Base-by-base conservation (phyloP, 2,888 invertebrate species). In the Tipula vernalis region DNA sequence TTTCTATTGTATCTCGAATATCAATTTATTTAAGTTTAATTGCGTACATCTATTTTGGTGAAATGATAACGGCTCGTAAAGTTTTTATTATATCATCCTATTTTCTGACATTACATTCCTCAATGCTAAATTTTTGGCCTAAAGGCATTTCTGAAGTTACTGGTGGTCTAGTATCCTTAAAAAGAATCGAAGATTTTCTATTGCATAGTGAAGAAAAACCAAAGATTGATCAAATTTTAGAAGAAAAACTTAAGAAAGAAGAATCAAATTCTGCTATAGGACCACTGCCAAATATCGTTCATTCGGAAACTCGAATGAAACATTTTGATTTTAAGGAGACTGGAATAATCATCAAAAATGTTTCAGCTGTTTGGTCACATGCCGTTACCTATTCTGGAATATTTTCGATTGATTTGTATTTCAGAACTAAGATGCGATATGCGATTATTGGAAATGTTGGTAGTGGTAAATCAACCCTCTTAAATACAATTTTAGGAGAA, bases 1-100 rank as follows among this genome's bases (percentile, higher is more conserved):
- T 95, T 88, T 95, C 95, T 86, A 94, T 96, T 87, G 95, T 96
- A 87, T 95, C 96, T 0, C 96, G 97, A 90, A 92, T 97, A 0
- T 95, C 97, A 0, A 93, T 97, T 0, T 95, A 97, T 88, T 91
- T 96, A 0, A 96, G 96, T 0, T 93, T 98, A 18, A 92, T 96
- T 8, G 93, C 95, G 0, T 96, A 94, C 89, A 93, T 95, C 2
- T 92, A 95, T 0, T 91, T 94, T 42, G 94, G 94, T 0, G 93
- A 95, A 89, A 91, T 93, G 87, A 91, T 97, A 3, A 95, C 95
- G 0, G 95, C 97, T 0, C 95, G 96, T 86, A 95, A 94, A 90
- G 94, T 96, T 0, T 97, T 96, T 90, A 95, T 96, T 8, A 90
- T 94, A 10, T 92, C 94, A 5, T 92, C 94, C 0, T 93, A 94